Evolutionary conservation across 1,140 invertebrate genomes (phyloP), one percentile per base, ranked within the genome.

Genomic region (Zaprionus nigranus): DNA sequence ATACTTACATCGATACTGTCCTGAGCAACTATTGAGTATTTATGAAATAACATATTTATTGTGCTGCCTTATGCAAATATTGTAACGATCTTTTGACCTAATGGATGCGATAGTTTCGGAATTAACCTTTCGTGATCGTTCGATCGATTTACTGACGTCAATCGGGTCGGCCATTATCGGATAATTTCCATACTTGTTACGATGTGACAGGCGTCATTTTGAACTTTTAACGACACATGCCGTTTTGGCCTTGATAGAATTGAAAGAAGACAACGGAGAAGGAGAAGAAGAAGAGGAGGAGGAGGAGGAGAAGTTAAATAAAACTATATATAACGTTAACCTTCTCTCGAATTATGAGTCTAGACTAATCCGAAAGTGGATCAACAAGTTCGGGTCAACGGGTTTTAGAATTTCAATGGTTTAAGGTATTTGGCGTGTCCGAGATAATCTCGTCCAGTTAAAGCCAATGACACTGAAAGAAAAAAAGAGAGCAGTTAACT

Each of bases 381-480:
- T 54, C 67, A 71, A 59, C 73, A 11, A 71, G 73, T 71, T 75
- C 67, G 56, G 73, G 73, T 75, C 73, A 75, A 75, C 67, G 73
- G 60, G 73, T 75, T 75, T 75, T 62, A 75, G 73, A 75, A 75
- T 75, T 75, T 20, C 20, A 64, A 70, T 46, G 24, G 40, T 36
- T 40, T 57, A 49, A 49, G n/a, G 49, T 46, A 61, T 46, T 17
- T 53, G 20, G 40, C n/a, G 4, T 60, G 17, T 49, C n/a, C 15
- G 26, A 61, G 56, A 75, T 75, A 22, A 75, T 71, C 66, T 51
- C 53, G 46, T 24, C 17, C 3, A 51, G 9, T 5, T 13, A 51
- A 24, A 46, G n/a, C 40, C 7, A n/a, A 24, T 51, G 46, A 61
- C 64, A 74, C 71, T 74, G 64, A 24, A 26, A 40, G 22, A 68